These are phyloP conservation scores for Diplazon laetatorius DNA, from an alignment of 2,888 invertebrate species.

Conservation along the genomic window DNA sequence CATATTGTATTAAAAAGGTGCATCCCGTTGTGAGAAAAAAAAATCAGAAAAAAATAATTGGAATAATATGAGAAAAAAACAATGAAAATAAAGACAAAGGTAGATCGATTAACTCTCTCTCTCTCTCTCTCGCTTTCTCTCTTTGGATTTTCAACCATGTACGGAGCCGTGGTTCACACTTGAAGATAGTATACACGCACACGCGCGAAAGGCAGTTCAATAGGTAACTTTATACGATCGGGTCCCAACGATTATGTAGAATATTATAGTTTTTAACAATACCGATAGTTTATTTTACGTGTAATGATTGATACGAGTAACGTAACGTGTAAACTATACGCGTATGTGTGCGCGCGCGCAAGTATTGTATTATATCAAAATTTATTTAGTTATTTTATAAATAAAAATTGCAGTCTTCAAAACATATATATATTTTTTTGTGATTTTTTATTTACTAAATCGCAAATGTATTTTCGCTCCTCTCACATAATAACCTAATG, in stretches of 20 bases:
- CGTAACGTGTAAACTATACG: slow-evolving; percentile 66
- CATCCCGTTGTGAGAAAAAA: slow-evolving; percentile 23
- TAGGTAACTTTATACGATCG: slow-evolving; percentile 65
- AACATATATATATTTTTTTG: background rate
- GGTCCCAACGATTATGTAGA: slow-evolving; percentile 74
- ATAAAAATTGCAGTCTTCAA: slow-evolving; percentile 65
- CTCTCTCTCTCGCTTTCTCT: no score
- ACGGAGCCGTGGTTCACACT: slow-evolving; percentile 9
- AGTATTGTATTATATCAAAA: slow-evolving; percentile 77
- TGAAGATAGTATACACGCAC: slow-evolving; percentile 41
- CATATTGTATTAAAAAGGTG: slow-evolving; percentile 35
- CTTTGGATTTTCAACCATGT: slow-evolving; percentile 5
- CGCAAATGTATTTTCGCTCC: no score
- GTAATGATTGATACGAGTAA: slow-evolving; percentile 65
- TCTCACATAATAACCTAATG: no score
- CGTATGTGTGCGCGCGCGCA: slow-evolving; percentile 71
- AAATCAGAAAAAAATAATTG: background rate
- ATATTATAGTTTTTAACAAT: slow-evolving; percentile 66
- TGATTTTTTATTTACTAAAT: no score
- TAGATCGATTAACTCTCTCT: slow-evolving; percentile 26
- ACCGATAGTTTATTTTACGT: slow-evolving; percentile 55
- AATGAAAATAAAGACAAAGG: background rate
- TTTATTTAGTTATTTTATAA: slow-evolving; percentile 78
- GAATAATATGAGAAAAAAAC: background rate
- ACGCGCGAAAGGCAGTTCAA: slow-evolving; percentile 44